Base-by-base conservation (phyloP, 2,888 invertebrate genomes). In the Atethmia centrago region DNA sequence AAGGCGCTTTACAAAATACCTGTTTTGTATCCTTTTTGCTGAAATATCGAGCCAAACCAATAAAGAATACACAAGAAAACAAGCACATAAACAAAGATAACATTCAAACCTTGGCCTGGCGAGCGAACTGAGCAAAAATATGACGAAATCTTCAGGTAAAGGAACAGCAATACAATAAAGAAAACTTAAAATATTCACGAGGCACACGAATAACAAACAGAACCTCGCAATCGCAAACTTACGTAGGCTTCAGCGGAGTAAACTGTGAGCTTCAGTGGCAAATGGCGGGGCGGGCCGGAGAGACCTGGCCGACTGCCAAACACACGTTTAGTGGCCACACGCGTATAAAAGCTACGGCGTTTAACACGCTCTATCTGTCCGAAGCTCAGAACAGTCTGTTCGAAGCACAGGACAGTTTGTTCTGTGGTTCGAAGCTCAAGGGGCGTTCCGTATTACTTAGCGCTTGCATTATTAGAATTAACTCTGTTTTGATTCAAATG, bases 221-320 rank as follows among this genome's bases (percentile, higher is more conserved):
- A 72, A 58, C 74, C 63, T 72, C 75, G 80, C 80, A 79, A 80
- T 85, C 84, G 79, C 80, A 85, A 87, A 87, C 82, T 88, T 85
- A 86, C 80, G 87, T 83, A 86, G 84, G 88, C 87, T 87, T 81
- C 79, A 80, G 77, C 79, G 82, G 80, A 85, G 87, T 88, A 88
- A 87, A 86, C 78, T 86, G 87, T 75, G 85, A 87, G 87, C 84
- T 87, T 88, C 83, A 85, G 85, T 86, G 84, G 88, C 86, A 90
- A 92, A 91, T 88, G 88, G 89, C 83, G 83, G 77, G 78, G 66
- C 71, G 72, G 77, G 62, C 71, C 64, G 67, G 74, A 77, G 81
- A 69, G 78, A 80, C 71, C 79, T 94, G 94, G 94, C 90, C 49
- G 47, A 14, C 36, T 55, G 92, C 94, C 94, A 93, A 90, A 87